Evolutionary conservation across 2,888 invertebrate genomes (phyloP).

Genomic region (Eilema caniola): DNA sequence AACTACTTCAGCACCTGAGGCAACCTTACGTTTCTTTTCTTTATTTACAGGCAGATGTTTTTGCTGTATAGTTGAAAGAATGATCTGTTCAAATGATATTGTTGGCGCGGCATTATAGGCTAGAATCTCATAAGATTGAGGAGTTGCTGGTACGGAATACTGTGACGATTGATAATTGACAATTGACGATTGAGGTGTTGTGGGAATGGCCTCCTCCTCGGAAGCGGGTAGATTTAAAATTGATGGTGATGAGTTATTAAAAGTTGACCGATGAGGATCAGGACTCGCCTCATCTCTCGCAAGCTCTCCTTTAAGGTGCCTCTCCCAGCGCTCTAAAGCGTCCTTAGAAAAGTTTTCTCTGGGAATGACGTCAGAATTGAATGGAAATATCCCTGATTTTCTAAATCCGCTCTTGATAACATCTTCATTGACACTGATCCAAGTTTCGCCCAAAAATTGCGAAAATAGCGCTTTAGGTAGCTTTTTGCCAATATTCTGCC

Average conservation of each 20-base stretch:
- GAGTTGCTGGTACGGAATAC: constrained; percentile 16
- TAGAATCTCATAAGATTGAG: constrained; percentile 20
- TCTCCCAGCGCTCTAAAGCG: constrained; percentile 11
- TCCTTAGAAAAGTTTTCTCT: constrained; percentile 7
- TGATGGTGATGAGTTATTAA: constrained; percentile 3
- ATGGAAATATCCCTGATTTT: constrained; percentile 5
- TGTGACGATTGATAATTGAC: constrained; percentile 11
- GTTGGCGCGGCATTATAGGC: constrained; percentile 19
- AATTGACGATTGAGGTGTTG: constrained; percentile 5
- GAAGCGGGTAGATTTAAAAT: constrained; percentile 8
- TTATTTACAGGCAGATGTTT: constrained; percentile 21
- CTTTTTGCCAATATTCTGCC: neutral
- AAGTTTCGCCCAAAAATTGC: constrained; percentile 5
- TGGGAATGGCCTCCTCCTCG: constrained; percentile 10
- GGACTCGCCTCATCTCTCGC: neutral
- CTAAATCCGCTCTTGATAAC: constrained; percentile 9
- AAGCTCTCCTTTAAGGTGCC: neutral
- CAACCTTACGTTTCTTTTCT: constrained; percentile 28
- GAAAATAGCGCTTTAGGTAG: neutral
- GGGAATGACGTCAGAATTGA: neutral
- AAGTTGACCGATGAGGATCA: constrained; percentile 1
- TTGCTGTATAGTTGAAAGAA: neutral
- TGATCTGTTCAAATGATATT: constrained; percentile 9
- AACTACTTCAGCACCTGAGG: constrained; percentile 31
- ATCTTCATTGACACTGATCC: neutral